Evolutionary conservation across 2,888 invertebrate genomes (phyloP), one percentile per base, ranked within the genome.

Genomic region (Euzetes globulus): DNA sequence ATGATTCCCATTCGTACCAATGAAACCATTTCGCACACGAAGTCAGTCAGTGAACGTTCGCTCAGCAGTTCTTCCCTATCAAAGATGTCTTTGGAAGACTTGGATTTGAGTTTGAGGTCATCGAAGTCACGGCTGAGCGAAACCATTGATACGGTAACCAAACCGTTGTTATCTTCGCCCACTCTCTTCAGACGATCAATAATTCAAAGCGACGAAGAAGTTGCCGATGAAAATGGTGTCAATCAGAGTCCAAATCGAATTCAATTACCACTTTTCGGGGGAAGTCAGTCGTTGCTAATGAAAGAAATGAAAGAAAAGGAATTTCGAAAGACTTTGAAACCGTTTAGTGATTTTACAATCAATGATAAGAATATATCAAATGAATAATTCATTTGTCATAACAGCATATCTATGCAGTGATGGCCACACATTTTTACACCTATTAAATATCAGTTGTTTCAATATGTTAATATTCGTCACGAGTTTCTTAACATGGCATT

Each of bases 111-210:
- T 19, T 25, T 11, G 13, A n/a, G 13, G n/a, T 22, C 68, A 22
- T 41, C 68, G 22, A 68, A 68, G n/a, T 68, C 68, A 11, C 41
- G 33, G 3, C 15, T 68, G 11, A 68, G 68, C 13, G 68, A 37
- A 22, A 41, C 41, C 45, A 68, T 68, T 22, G 68, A 68, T 22
- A 22, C 6, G 1, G 68, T 41, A 9, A 68, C 68, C 13, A 17
- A 68, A 68, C 68, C 68, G 2, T 13, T 68, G 15, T 22, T 19
- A 19, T 41, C 22, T 13, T 68, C 68, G 11, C 68, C 68, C 3
- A 68, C 41, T 17, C 41, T 68, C 9, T n/a, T 17, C 33, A 19
- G 63, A 5, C 25, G 27, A 33, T 33, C 63, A 17, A 5, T 63
- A 0, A 15, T n/a, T 5, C 1, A 2, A 1, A 19, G 17, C 1